Base-by-base conservation (phyloP, 1,140 invertebrate genomes). In the Sinella curviseta region DNA sequence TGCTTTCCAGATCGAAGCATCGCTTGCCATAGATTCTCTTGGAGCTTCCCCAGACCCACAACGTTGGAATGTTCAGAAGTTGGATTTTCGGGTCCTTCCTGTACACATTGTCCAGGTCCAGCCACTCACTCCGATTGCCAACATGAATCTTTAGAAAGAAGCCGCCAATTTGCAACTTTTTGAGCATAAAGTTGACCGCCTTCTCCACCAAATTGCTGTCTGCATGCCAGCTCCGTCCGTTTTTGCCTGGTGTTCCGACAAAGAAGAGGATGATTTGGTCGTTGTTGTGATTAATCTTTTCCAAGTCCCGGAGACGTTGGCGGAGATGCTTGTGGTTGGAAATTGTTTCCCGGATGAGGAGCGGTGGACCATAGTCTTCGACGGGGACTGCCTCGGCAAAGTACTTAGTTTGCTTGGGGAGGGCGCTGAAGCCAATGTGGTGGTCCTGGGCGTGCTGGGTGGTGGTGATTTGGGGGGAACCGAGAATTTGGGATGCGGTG, bases 251-350 rank as follows among this genome's bases (percentile, higher is more conserved):
- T 14, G 74, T 48, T 3, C 35, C 74, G 24, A 75, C 26, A 30
- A 75, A 75, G 33, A 75, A 75, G 1, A 75, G 28, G 36, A 48
- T 26, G 8, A 75, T 48, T 30, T 75, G 74, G 36, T 75, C 74
- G 26, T 75, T 39, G 36, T 75, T 75, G 14, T 3, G 8, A 48
- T 75, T 75, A 2, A 30, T 3, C 14, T 39, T 54, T 16, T 48
- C 39, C 16, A 75, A 26, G 3, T 75, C 74, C 14, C 65, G 26
- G 31, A 70, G 26, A 12, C 65, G 65, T n/a, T 31, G 65, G 12
- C 65, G 65, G 24, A 70, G 30, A n/a, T 33, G 26, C 31, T 33
- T 70, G 31, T 70, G 30, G 31, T 8, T 33, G 65, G 2, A 3
- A 33, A 70, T 70, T 30, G 65, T 70, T 33, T 70, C 65, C 1